These are phyloP conservation scores for Oconnorella tubifera DNA, from an alignment of 2,888 invertebrate species.

Conservation along the genomic window DNA sequence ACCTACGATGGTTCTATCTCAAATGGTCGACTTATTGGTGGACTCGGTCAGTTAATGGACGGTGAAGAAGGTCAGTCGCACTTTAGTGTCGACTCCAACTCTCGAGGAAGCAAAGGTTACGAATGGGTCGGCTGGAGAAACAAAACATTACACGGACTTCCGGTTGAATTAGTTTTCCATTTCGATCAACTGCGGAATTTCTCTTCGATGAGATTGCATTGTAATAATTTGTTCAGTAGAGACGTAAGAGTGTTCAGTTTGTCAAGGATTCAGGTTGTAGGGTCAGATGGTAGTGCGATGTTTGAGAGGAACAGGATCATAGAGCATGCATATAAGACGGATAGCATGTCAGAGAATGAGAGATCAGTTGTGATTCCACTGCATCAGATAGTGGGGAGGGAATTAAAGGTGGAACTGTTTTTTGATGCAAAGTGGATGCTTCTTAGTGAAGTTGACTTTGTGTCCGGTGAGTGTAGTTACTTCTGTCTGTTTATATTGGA, in stretches of 20 bases:
- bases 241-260: constrained; percentile 82
- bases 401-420: too few species aligned
- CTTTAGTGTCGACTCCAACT: constrained; percentile 67
- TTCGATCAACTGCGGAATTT: constrained; percentile 85
- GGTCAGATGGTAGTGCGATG: too few species aligned
- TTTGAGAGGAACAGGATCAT: too few species aligned
- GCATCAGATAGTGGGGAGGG: too few species aligned
- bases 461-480: too few species aligned
- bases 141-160: constrained; percentile 47
- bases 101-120: constrained; percentile 62
- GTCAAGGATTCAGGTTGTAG: too few species aligned
- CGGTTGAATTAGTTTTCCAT: constrained; percentile 75
- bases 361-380: too few species aligned
- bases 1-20: constrained; percentile 75
- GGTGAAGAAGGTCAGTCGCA: constrained; percentile 75
- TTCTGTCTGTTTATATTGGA: too few species aligned
- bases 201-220: constrained; percentile 73
- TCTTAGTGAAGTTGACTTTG: too few species aligned
- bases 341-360: too few species aligned
- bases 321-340: too few species aligned
- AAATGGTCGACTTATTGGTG: constrained; percentile 64
- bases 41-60: constrained; percentile 78
- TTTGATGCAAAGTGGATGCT: too few species aligned
- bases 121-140: constrained; percentile 86
- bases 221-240: constrained; percentile 79